Conservation (phyloP, 2,113 vertebrate genomes). For the Neogobius melanostomus region DNA sequence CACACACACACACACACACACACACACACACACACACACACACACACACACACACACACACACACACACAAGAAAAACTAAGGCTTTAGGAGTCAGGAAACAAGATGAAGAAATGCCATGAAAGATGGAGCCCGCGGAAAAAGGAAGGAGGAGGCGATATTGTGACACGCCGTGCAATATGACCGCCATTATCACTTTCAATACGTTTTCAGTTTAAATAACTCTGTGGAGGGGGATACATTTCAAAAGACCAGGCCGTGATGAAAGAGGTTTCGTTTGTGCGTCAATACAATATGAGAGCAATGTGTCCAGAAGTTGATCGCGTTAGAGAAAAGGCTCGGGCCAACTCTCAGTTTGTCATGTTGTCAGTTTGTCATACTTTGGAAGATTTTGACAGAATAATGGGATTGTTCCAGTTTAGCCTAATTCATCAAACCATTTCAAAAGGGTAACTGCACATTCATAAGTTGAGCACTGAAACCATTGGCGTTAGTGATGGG, state of each 20-base stretch:
- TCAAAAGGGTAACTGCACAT: too few relatives aligned
- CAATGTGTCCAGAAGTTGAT: too few relatives aligned
- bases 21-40: constrained; percentile 24
- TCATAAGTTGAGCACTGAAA: too few relatives aligned
- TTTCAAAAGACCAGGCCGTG: constrained; percentile 6
- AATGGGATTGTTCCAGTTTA: too few relatives aligned
- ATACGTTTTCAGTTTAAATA: constrained; percentile 45
- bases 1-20: too few relatives aligned
- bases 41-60: constrained; percentile 9
- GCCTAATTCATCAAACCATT: too few relatives aligned
- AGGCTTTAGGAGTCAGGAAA: constrained; percentile 59
- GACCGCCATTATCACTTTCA: constrained; percentile 44
- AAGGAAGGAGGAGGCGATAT: constrained; percentile 39
- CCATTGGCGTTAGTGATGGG: too few relatives aligned
- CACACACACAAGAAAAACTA: constrained; percentile 1
- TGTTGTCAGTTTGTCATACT: too few relatives aligned
- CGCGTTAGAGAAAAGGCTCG: too few relatives aligned
- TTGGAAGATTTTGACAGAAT: too few relatives aligned
- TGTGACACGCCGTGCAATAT: constrained; percentile 52
- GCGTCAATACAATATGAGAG: not conserved
- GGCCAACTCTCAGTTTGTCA: too few relatives aligned
- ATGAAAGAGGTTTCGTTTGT: constrained; percentile 8
- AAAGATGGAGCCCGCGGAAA: constrained; percentile 56
- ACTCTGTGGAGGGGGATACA: constrained; percentile 20
- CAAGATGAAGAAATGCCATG: constrained; percentile 67